Base-by-base conservation (phyloP, 2,113 vertebrate species). In the Gracilinanus agilis region DNA sequence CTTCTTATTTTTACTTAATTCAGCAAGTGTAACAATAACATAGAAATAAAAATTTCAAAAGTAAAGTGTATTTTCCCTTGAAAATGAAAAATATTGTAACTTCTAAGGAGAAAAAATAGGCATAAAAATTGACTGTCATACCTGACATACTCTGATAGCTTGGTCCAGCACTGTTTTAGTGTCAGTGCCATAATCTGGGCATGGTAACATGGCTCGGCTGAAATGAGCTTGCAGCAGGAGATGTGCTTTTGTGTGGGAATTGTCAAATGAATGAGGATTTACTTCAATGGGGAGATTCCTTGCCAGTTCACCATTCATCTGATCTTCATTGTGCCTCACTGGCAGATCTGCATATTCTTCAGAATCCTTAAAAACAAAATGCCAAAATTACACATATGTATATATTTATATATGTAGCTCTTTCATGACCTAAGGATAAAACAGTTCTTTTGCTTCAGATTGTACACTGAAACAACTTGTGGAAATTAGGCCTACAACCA, bases 111-210 rank as follows among this genome's bases (percentile, higher is more conserved):
- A 95, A 94, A 75, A 93, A 34, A 9, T 56, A 49, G 10, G 16
- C 6, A 90, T 0, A 34, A 96, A 90, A 96, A 97, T 88, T 54
- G 61, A 90, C 25, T 94, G 97, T 49, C 34, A 7, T 98, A 99
- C 99, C 99, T 99, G 99, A 97, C 99, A 99, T 97, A 99, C 98
- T 97, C 99, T 98, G 95, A 99, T 99, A 56, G 99, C 98, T 95
- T 99, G 99, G 98, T 99, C 99, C 98, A 99, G 98, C 56, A 99
- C 99, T 0, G 99, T 99, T 98, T 99, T 99, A 95, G 99, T 99
- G 83, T 99, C 99, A 0, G 99, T 99, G 95, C 96, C 98, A 95
- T 99, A 99, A 98, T 99, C 99, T 5, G 99, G 99, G 98, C 99
- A 99, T 0, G 99, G 99, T 93, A 99, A 98, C 97, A 98, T 97